Evolutionary conservation across 2,888 invertebrate genomes (phyloP).

Genomic region (Stegana nigrithorax): DNA sequence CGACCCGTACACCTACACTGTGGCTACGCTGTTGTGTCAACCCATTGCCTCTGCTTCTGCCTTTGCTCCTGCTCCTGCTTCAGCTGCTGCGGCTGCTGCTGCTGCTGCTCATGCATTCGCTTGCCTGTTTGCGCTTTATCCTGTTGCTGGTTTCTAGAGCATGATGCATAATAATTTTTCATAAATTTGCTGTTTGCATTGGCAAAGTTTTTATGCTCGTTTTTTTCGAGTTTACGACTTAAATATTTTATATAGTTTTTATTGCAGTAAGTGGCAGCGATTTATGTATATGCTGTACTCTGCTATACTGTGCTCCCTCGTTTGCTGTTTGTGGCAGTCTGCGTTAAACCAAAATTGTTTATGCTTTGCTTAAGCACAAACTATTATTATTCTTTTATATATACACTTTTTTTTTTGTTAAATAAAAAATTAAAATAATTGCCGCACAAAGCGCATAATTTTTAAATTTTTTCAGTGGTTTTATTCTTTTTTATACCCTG

Average conservation of each 20-base stretch:
- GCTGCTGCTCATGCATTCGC: slow-evolving; percentile 14
- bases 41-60: not conserved
- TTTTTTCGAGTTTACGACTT: slow-evolving; percentile 3
- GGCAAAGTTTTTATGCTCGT: slow-evolving; percentile 4
- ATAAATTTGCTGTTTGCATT: slow-evolving; percentile 20
- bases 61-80: not conserved
- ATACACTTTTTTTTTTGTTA: not conserved
- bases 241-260: slow-evolving; percentile 31
- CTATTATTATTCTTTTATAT: not conserved
- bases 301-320: slow-evolving; percentile 13
- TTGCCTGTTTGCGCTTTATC: slow-evolving; percentile 4
- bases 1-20: not conserved
- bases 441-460: too few species aligned
- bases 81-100: not conserved
- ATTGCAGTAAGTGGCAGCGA: not conserved
- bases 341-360: too few species aligned
- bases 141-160: slow-evolving; percentile 23
- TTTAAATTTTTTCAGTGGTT: too few species aligned
- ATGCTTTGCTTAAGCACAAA: slow-evolving; percentile 3
- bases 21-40: not conserved
- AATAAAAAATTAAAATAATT: not conserved
- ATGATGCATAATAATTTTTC: slow-evolving; percentile 28
- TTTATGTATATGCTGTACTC: not conserved
- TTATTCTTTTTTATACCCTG: too few species aligned
- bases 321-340: slow-evolving; percentile 8